phyloP scores from a whole-genome alignment of 2,888 invertebrate genomes.

The Julus scandinavius region DNA sequence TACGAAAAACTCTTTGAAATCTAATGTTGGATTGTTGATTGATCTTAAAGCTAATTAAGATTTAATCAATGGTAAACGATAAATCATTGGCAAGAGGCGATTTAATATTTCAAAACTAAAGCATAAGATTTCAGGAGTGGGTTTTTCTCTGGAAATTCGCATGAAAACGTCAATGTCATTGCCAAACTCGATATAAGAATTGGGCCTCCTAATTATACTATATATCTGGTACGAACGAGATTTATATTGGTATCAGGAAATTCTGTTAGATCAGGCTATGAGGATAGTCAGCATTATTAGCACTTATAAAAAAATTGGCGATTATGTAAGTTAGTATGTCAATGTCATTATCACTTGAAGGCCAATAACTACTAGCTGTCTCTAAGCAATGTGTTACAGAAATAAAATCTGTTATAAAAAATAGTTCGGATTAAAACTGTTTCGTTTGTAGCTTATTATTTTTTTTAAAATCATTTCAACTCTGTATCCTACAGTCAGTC shows the following conservation, averaged over 20 bases:
- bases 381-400: background rate
- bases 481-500: too few species aligned
- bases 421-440: too few species aligned
- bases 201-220: slow-evolving; percentile 1
- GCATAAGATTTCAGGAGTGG: background rate
- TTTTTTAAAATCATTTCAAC: background rate
- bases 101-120: background rate
- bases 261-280: background rate
- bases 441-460: background rate
- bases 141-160: background rate
- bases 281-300: background rate
- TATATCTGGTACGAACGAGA: background rate
- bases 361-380: background rate
- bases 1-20: background rate
- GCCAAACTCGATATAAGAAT: background rate
- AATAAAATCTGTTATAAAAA: background rate
- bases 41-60: background rate
- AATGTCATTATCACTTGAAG: background rate
- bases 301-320: background rate
- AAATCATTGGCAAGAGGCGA: background rate
- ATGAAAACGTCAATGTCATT: background rate
- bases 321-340: background rate
- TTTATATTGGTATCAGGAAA: background rate
- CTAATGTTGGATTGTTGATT: background rate
- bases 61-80: background rate